Evolutionary conservation across 2,888 invertebrate genomes (phyloP), one percentile per base, ranked within the genome.

Genomic region (Callyntrura guangdongensis): DNA sequence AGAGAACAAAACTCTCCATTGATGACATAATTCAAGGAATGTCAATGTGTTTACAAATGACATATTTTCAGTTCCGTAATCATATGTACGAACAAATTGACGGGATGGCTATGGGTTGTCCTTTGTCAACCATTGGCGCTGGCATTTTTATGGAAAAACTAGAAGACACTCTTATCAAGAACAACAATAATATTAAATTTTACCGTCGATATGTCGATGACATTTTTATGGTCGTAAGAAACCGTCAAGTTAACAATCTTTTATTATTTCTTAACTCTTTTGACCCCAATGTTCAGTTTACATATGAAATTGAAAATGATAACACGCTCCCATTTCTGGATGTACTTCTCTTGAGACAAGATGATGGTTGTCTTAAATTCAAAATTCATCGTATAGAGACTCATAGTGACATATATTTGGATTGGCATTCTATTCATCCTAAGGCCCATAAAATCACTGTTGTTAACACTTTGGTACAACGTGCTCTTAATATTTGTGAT

Each of bases 171-270:
- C 11, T 84, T n/a, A 22, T 77, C 8, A 6, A 20, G 8, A 22
- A 47, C 0, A 81, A 86, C 27, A 45, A 8, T 0, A 47, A 79
- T 14, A 82, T 91, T 6, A 47, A 47, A n/a, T 82, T 81, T 14
- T 91, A 64, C 17, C 12, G 59, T 25, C n/a, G 91, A 8, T 89
- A 74, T 49, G 89, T 91, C 0, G 92, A 90, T 69, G 92, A 92
- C 27, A 59, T 56, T 45, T 81, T 87, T 22, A 25, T 74, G 22
- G 25, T 81, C 9, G 25, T 72, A 1, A 27, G 56, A 8, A 14
- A n/a, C 20, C 25, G 49, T 20, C 36, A 49, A 59, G 5, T 47
- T 0, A 17, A 14, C 0, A 74, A 56, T 0, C 36, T 91, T 8
- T 12, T 69, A 0, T 6, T 14, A 0, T 1, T 8, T 0, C 45